A percentile compares a stretch with the other conserved stretches of the same genome.
These are phyloP conservation scores for Nomada goodeniana DNA, from an alignment of 2,888 invertebrate species.

Conservation along the genomic window DNA sequence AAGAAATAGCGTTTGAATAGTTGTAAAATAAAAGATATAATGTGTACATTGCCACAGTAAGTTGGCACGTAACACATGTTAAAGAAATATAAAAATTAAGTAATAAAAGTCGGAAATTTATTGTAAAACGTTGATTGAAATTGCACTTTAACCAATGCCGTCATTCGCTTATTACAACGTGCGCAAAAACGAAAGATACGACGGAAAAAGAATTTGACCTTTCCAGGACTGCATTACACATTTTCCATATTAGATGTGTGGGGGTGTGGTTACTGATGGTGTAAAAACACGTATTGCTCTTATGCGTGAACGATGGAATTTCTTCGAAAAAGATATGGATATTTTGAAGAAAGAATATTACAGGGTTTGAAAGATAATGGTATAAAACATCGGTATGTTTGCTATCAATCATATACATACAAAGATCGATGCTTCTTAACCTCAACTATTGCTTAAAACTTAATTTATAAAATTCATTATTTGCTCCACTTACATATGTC, in stretches of 20 bases:
- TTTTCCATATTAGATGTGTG: constrained; percentile 53
- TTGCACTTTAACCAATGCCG: constrained; percentile 8
- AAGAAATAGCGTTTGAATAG: background rate
- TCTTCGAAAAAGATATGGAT: constrained; percentile 64
- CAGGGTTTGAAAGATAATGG: constrained; percentile 72
- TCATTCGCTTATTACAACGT: constrained; percentile 2
- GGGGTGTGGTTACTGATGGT: constrained; percentile 59
- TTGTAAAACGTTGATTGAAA: background rate
- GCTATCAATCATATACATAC: constrained; percentile 14
- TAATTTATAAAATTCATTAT: constrained; percentile 10
- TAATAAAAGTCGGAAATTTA: background rate
- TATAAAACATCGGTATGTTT: constrained; percentile 77
- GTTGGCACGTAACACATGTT: background rate
- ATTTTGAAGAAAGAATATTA: constrained; percentile 74
- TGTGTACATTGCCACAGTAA: background rate
- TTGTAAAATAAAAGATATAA: background rate
- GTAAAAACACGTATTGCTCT: constrained; percentile 28
- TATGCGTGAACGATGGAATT: constrained; percentile 68
- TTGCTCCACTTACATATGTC: background rate
- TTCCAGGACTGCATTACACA: constrained; percentile 26
- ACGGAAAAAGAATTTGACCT: constrained; percentile 45
- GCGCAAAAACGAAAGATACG: constrained; percentile 30
- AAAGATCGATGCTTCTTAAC: constrained; percentile 65
- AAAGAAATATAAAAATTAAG: background rate
- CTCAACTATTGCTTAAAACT: constrained; percentile 40